These are phyloP conservation scores for Anser cygnoides DNA, from an alignment of 2,113 vertebrate genomes.

Conservation along the genomic window DNA sequence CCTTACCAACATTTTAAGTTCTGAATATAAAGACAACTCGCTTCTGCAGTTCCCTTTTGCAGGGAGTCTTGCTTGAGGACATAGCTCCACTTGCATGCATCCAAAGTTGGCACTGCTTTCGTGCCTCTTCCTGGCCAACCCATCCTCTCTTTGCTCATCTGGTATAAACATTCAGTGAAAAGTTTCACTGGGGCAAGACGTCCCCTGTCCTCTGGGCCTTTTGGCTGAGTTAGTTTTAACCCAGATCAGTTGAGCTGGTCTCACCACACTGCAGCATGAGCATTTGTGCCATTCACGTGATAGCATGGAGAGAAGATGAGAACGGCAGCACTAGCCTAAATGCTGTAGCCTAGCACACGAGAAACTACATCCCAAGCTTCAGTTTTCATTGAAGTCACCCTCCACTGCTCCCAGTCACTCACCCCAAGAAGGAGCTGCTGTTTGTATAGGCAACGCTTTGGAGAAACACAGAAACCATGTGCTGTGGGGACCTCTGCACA, in stretches of 20 bases:
- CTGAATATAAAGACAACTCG: background rate
- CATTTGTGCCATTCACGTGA: rapidly evolving
- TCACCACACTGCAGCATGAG: background rate
- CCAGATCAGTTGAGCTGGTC: background rate
- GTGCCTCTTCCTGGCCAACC: background rate
- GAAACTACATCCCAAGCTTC: background rate
- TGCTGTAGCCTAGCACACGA: background rate
- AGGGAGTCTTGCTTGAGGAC: background rate
- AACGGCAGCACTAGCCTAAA: background rate
- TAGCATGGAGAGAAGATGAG: background rate
- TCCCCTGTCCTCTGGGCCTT: background rate
- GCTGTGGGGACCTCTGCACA: background rate
- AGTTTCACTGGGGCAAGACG: background rate
- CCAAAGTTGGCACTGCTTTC: background rate
- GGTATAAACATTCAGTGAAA: background rate
- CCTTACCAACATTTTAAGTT: background rate
- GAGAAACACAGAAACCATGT: background rate
- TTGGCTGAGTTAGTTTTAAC: background rate
- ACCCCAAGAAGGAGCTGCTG: background rate
- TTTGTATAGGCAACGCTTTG: background rate
- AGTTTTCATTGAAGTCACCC: background rate
- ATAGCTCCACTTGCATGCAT: background rate
- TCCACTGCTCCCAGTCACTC: background rate
- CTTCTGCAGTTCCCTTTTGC: background rate
- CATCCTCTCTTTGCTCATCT: background rate